Conservation (phyloP, 92 coral and sea anemone genomes). For the Desmophyllum pertusum region DNA sequence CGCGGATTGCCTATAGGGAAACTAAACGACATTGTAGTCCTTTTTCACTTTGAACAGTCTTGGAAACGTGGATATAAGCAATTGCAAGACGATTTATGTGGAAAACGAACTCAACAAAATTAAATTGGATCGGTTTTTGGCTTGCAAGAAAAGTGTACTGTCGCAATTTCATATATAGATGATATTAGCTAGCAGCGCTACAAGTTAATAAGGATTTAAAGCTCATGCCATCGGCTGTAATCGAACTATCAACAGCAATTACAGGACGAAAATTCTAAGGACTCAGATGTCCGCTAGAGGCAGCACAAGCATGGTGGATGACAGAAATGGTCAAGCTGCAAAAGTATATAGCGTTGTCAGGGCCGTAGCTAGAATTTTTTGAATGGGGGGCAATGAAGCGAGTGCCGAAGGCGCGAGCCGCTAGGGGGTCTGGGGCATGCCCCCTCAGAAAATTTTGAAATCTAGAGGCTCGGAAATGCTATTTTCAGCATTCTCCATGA, state of each 20-base stretch:
- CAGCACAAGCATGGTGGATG: too few species aligned
- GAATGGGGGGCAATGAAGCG: too few species aligned
- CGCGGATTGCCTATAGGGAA: constrained; percentile 34
- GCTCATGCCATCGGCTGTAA: background rate
- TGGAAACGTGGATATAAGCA: background rate
- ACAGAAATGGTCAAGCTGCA: background rate
- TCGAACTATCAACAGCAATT: background rate
- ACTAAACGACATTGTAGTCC: background rate
- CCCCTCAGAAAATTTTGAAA: too few species aligned
- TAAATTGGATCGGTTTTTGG: background rate
- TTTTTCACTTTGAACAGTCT: background rate
- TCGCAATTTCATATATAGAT: background rate
- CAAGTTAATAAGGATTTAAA: background rate
- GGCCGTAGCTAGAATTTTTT: too few species aligned
- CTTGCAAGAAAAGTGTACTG: background rate
- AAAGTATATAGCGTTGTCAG: too few species aligned
- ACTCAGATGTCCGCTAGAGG: too few species aligned
- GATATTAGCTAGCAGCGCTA: background rate
- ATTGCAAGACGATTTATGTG: background rate
- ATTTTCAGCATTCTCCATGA: too few species aligned
- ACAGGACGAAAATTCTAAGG: background rate
- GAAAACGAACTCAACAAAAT: background rate
- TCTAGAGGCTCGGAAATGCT: too few species aligned
- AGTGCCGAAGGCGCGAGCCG: too few species aligned
- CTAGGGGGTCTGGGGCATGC: too few species aligned